Conservation (phyloP, 2,113 vertebrate species). For the Craseonycteris thonglongyai region DNA sequence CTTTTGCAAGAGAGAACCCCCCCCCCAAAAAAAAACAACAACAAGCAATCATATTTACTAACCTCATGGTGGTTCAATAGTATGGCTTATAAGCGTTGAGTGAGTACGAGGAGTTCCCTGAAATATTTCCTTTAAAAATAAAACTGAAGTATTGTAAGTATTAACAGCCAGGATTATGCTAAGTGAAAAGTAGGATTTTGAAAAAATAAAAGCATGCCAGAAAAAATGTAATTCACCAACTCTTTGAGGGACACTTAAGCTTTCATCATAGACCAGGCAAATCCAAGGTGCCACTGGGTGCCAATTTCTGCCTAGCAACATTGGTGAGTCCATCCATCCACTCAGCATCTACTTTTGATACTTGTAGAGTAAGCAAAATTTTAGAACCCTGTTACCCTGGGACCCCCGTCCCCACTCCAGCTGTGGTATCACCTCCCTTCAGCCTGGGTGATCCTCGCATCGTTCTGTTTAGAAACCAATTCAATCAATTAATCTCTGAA, state of each 20-base stretch:
- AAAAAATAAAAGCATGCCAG: not conserved
- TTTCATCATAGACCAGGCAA: not conserved
- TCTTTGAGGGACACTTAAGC: not conserved
- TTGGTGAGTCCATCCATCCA: not conserved
- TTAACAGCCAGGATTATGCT: not conserved
- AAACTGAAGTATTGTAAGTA: not conserved
- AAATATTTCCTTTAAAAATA: not conserved
- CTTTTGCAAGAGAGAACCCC: conserved; percentile 26
- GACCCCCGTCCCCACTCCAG: not conserved
- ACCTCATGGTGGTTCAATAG: not conserved
- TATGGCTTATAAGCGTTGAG: not conserved
- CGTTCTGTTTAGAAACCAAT: not conserved
- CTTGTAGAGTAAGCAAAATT: not conserved
- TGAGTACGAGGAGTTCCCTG: not conserved
- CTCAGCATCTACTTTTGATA: not conserved
- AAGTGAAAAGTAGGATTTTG: not conserved
- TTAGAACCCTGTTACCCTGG: not conserved
- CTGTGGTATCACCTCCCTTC: not conserved
- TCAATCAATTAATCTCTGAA: not conserved
- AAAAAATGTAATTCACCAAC: not conserved
- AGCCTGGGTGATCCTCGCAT: not conserved
- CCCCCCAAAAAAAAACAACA: no score
- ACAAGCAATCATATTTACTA: not conserved
- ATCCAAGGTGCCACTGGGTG: not conserved
- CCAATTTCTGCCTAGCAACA: not conserved